Percentiles rank a stretch among this genome's conserved stretches.
Evolutionary conservation across 2,113 vertebrate genomes (phyloP).

Genomic region (Phalacrocorax aristotelis): DNA sequence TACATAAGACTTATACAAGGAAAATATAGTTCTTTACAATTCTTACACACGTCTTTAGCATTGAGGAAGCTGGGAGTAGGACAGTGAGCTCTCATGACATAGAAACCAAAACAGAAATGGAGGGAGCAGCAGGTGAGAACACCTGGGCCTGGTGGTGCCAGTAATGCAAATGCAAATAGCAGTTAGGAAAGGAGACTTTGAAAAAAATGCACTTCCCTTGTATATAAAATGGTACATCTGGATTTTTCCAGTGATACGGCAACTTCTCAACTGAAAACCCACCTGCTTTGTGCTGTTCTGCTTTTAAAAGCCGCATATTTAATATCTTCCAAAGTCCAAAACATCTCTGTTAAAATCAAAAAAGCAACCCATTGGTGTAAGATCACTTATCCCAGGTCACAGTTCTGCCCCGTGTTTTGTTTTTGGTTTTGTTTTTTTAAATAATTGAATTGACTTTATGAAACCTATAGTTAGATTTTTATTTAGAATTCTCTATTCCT

Average conservation of each 20-base stretch:
- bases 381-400: not conserved
- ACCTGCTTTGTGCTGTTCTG: not conserved
- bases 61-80: not conserved
- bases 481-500: not conserved
- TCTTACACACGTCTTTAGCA: not conserved
- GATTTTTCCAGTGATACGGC: not conserved
- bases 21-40: not conserved
- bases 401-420: not conserved
- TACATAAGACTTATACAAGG: not conserved
- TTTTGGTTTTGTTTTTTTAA: not conserved
- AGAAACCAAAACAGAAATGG: not conserved
- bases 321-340: not conserved
- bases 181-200: not conserved
- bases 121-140: not conserved
- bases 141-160: not conserved
- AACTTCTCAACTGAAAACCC: not conserved
- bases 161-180: not conserved
- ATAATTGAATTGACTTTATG: not conserved
- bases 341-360: not conserved
- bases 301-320: not conserved
- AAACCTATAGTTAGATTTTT: not conserved
- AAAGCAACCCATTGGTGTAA: not conserved
- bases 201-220: not conserved
- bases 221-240: not conserved
- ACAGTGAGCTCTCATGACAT: not conserved